phyloP scores from a whole-genome alignment of 1,140 invertebrate species.

The Drosophila pallidifrons region DNA sequence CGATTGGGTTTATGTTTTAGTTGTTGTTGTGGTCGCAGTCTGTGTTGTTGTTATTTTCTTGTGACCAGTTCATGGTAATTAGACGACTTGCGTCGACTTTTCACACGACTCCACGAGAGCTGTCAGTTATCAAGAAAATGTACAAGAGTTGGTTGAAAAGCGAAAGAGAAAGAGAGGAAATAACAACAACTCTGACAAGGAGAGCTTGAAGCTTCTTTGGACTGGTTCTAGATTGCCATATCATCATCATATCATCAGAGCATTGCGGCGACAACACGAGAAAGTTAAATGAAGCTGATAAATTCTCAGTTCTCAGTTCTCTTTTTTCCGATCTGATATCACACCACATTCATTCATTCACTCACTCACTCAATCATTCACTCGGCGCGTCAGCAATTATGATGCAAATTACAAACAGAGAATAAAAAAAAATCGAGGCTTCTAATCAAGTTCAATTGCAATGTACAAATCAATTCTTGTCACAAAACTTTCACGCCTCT shows the following conservation, averaged over 20 bases:
- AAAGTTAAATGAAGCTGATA: slow-evolving; percentile 45
- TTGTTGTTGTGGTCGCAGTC: slow-evolving; percentile 14
- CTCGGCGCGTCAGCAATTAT: slow-evolving; percentile 20
- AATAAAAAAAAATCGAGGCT: slow-evolving; percentile 5
- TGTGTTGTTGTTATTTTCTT: slow-evolving; percentile 25
- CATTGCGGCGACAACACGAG: slow-evolving; percentile 20
- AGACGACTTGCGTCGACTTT: slow-evolving; percentile 40
- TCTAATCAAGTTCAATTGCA: slow-evolving; percentile 45
- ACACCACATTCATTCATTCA: slow-evolving; percentile 7
- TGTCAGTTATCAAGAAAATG: slow-evolving; percentile 65
- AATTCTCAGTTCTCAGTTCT: slow-evolving; percentile 27
- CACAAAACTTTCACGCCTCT: slow-evolving; percentile 30
- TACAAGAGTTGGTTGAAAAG: slow-evolving; percentile 22
- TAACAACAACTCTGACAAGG: slow-evolving; percentile 9
- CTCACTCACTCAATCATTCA: slow-evolving; percentile 3
- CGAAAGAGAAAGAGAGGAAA: background rate
- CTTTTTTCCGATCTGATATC: slow-evolving; percentile 40
- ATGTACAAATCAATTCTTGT: slow-evolving; percentile 12
- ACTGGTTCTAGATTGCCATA: slow-evolving; percentile 39
- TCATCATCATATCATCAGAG: slow-evolving; percentile 42
- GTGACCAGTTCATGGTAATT: slow-evolving; percentile 72
- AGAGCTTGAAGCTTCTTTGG: slow-evolving; percentile 2
- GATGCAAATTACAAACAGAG: slow-evolving; percentile 41
- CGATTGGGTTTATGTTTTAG: slow-evolving; percentile 21
- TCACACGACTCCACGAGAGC: slow-evolving; percentile 52